Conservation (phyloP, 2,113 vertebrate species). For the Prietella phreatophila region DNA sequence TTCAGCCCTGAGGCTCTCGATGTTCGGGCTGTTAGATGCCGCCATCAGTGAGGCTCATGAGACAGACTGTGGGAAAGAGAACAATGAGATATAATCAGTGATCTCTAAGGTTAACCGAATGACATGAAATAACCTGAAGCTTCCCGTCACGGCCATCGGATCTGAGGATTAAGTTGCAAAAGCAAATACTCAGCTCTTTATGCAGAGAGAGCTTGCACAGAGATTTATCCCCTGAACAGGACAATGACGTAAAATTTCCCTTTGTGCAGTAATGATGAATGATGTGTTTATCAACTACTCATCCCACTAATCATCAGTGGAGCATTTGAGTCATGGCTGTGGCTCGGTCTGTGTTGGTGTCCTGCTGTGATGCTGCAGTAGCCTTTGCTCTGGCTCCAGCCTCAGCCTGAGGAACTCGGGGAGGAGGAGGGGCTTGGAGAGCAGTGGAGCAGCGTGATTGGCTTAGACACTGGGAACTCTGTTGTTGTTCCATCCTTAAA, state of each 20-base stretch:
- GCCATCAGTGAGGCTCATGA: neutral
- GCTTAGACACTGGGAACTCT: constrained; percentile 62
- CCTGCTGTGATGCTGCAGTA: constrained; percentile 44
- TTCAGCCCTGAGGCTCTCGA: neutral
- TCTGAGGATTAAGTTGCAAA: constrained; percentile 30
- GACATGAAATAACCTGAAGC: neutral
- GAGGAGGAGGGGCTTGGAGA: constrained; percentile 42
- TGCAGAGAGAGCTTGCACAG: neutral
- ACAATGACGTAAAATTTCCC: neutral
- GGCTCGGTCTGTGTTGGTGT: neutral
- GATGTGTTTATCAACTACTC: constrained; percentile 10
- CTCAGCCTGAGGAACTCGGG: constrained; percentile 62
- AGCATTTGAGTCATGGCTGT: neutral
- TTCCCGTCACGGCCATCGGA: neutral
- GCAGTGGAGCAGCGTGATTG: constrained; percentile 58
- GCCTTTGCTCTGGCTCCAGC: constrained; percentile 40
- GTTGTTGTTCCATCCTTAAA: constrained; percentile 67
- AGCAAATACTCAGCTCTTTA: constrained; percentile 17
- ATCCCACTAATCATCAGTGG: constrained; percentile 10
- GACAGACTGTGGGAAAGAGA: constrained; percentile 19
- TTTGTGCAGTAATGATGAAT: constrained; percentile 12
- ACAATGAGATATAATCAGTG: neutral
- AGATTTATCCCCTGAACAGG: neutral
- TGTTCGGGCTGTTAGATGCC: neutral
- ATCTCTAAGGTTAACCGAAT: constrained; percentile 21